A percentile compares a stretch with the other conserved stretches of the same genome.
phyloP scores from a whole-genome alignment of 2,888 invertebrate species.

The Stratiomys singularior region DNA sequence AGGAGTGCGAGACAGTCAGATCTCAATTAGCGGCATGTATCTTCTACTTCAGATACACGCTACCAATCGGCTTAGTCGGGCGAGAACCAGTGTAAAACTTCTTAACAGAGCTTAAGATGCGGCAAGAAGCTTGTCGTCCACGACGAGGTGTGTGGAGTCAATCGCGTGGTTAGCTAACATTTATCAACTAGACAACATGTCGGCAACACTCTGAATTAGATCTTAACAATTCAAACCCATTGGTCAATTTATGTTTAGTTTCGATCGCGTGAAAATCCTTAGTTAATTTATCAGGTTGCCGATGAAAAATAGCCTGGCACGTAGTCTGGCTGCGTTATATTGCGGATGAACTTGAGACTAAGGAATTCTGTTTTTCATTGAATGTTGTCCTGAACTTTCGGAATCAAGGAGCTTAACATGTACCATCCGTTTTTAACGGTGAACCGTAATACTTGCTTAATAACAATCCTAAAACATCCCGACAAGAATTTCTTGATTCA shows the following conservation, averaged over 20 bases:
- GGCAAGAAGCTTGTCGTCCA: not conserved
- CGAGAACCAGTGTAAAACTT: not conserved
- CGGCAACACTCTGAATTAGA: slow-evolving; percentile 52
- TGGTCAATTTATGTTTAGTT: slow-evolving; percentile 53
- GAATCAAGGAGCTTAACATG: too few relatives aligned
- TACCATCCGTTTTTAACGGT: too few relatives aligned
- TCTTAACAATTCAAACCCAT: slow-evolving; percentile 51
- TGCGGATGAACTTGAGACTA: not conserved
- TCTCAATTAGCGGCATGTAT: slow-evolving; percentile 46
- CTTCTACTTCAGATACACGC: slow-evolving; percentile 14
- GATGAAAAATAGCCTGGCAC: not conserved
- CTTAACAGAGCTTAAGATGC: slow-evolving; percentile 3
- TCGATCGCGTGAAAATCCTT: slow-evolving; percentile 49
- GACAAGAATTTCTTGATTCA: too few relatives aligned
- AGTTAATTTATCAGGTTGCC: slow-evolving; percentile 1
- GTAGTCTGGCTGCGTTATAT: not conserved
- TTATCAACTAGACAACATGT: slow-evolving; percentile 45
- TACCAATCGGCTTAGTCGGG: not conserved
- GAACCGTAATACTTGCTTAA: too few relatives aligned
- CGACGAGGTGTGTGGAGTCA: slow-evolving; percentile 7
- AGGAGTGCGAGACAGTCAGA: slow-evolving; percentile 16
- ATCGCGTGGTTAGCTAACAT: slow-evolving; percentile 45
- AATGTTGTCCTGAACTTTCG: too few relatives aligned
- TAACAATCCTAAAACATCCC: too few relatives aligned
- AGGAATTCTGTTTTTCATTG: too few relatives aligned